Base-by-base conservation (phyloP, 2,888 invertebrate species). In the Cerastoderma edule region DNA sequence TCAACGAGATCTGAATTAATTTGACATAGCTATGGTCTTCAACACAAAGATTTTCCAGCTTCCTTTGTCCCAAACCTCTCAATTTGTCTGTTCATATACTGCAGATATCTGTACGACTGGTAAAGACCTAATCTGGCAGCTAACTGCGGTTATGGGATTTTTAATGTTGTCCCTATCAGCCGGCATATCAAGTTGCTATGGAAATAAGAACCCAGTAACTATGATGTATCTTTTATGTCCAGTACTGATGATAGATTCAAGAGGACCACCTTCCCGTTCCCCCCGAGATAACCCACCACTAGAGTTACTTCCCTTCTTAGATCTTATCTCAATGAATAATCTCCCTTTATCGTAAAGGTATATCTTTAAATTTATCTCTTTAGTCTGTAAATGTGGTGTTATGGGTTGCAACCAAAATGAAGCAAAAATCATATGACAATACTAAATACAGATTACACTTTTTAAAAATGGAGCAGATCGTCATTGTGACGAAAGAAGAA, bases 311-410 rank as follows among this genome's bases (percentile, higher is more conserved):
- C 60, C 60, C 60, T 39, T 60, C 35, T 33, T 24, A 60, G 35
- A 22, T 24, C 13, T 13, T 19, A 28, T 56, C 30, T 39, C 24
- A 8, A 13, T 6, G 10, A 57, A 24, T 60, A 19, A 70, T 72
- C 67, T 67, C 72, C 72, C 72, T 67, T 66, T 60, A 60, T 72
- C 67, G 27, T 30, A 33, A 19, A 35, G 13, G 50, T n/a, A 24
- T 60, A 63, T 69, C 69, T 24, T 63, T 57, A 8, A 46, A 46
- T 46, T 22, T 46, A 46, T 46, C n/a, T 46, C 46, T n/a, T 46
- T n/a, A 46, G 22, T 46, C n/a, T n/a, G n/a, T n/a, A n/a, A n/a
- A n/a, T n/a, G n/a, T n/a, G n/a, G n/a, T n/a, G n/a, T n/a, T n/a
- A n/a, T n/a, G n/a, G n/a, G n/a, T n/a, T n/a, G n/a, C n/a, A n/a